phyloP scores from a whole-genome alignment of 2,797 vertebrate genomes.

The Melanotaenia nigrans region DNA sequence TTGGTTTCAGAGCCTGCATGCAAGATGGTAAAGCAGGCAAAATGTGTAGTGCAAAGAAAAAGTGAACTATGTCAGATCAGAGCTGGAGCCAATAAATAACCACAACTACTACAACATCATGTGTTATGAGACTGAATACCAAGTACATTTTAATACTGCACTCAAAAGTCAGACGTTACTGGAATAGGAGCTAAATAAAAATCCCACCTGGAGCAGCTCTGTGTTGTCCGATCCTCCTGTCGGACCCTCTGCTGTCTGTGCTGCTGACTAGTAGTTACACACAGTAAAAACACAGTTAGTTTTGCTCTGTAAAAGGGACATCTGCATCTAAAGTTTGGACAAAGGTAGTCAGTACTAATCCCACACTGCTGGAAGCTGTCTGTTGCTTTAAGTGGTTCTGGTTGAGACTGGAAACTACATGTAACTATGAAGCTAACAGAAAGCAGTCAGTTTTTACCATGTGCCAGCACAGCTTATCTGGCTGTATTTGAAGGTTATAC shows the following conservation, averaged over 20 bases:
- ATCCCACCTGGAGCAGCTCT: conserved; percentile 86
- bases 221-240: conserved; percentile 76
- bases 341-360: not conserved
- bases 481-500: not conserved
- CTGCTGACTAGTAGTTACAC: conserved; percentile 81
- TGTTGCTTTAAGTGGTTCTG: not conserved
- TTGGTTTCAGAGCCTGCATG: not conserved
- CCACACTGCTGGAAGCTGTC: not conserved
- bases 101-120: not conserved
- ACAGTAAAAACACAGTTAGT: conserved; percentile 16
- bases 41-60: not conserved
- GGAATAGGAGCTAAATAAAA: not conserved
- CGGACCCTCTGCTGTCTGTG: conserved; percentile 66
- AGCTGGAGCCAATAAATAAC: not conserved
- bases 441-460: not conserved
- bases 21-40: not conserved
- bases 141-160: not conserved
- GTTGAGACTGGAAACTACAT: not conserved
- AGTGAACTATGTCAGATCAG: not conserved
- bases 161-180: not conserved
- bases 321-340: not conserved
- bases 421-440: not conserved
- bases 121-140: not conserved
- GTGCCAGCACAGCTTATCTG: not conserved
- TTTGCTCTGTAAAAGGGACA: not conserved